Percentiles rank a stretch among this genome's conserved stretches.
Conservation (phyloP, 2,797 vertebrate genomes). For the Cossypha heuglini region DNA sequence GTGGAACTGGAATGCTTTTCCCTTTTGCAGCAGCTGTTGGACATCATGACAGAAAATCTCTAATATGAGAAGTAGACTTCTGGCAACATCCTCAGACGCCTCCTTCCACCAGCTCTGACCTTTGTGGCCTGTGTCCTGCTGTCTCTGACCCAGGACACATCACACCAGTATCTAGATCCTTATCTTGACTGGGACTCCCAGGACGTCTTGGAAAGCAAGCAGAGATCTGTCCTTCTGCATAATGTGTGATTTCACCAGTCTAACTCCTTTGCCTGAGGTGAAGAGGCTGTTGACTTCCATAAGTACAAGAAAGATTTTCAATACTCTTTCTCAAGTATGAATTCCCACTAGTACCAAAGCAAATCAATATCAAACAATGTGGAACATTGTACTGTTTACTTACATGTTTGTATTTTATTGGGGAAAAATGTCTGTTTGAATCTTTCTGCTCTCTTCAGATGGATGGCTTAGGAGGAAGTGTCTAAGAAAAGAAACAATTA, state of each 20-base stretch:
- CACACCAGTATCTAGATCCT: not conserved
- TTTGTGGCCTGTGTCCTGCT: not conserved
- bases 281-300: not conserved
- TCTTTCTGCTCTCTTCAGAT: not conserved
- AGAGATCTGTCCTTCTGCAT: not conserved
- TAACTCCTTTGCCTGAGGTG: not conserved
- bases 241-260: not conserved
- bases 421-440: not conserved
- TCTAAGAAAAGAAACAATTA: not conserved
- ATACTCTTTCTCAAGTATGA: not conserved
- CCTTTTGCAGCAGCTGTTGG: not conserved
- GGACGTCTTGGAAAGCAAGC: not conserved
- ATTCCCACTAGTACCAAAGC: not conserved
- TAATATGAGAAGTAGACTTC: not conserved
- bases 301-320: not conserved
- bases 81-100: not conserved
- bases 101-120: not conserved
- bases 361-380: not conserved
- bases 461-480: not conserved
- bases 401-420: not conserved
- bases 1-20: fast-evolving
- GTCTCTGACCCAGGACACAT: not conserved
- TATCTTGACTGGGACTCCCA: not conserved
- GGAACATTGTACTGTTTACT: not conserved
- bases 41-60: not conserved